Evolutionary conservation across 2,888 invertebrate species (phyloP).

Genomic region (Caenorhabditis panamensis): DNA sequence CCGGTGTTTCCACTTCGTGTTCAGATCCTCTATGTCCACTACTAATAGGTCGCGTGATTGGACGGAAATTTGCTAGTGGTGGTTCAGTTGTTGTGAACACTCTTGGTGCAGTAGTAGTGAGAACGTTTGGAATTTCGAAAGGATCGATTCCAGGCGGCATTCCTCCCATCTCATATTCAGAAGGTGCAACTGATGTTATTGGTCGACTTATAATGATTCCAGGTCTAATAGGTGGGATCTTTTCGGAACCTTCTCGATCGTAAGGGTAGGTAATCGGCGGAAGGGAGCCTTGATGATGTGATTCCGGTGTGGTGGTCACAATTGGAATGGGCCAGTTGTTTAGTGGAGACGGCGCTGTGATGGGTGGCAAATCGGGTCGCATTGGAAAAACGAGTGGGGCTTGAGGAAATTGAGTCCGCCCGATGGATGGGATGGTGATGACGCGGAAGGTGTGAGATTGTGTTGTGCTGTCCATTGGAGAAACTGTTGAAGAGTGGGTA

Average conservation of each 20-base stretch:
- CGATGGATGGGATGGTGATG: conserved; percentile 41
- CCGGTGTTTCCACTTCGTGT: background rate
- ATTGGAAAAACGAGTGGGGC: conserved; percentile 52
- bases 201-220: conserved; percentile 43
- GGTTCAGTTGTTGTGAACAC: background rate
- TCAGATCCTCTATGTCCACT: background rate
- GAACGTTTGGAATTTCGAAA: background rate
- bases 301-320: conserved; percentile 50
- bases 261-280: conserved; percentile 56
- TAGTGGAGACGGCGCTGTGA: conserved; percentile 44
- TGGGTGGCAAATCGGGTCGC: conserved; percentile 51
- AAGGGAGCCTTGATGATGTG: conserved; percentile 49
- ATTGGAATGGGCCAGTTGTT: conserved; percentile 61
- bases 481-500: conserved; percentile 8
- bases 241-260: conserved; percentile 36
- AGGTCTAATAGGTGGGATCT: conserved; percentile 48
- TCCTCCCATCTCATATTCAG: conserved; percentile 21
- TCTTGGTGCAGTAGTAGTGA: background rate
- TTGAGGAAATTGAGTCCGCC: conserved; percentile 37
- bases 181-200: conserved; percentile 2
- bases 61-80: conserved; percentile 28
- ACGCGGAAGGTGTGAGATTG: conserved; percentile 34
- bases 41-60: background rate
- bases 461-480: conserved; percentile 14
- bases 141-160: conserved; percentile 31